These are phyloP conservation scores for Thalassoma bifasciatum DNA, from an alignment of 2,113 vertebrate genomes.

Conservation along the genomic window DNA sequence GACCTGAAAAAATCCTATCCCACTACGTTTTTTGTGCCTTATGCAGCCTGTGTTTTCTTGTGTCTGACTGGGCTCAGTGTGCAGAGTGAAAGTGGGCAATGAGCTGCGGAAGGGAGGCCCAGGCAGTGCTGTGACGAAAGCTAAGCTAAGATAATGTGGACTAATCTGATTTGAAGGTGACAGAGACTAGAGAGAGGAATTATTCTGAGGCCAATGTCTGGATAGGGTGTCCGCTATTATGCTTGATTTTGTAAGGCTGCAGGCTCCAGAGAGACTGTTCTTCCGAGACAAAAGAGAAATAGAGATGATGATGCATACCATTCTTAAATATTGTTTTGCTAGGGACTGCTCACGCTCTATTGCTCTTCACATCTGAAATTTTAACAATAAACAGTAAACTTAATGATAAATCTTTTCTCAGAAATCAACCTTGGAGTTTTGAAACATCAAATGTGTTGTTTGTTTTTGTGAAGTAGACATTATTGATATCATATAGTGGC, in stretches of 20 bases:
- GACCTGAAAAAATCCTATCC: too few species aligned
- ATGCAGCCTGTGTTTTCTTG: not conserved
- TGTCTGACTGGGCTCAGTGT: not conserved
- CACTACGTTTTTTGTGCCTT: not conserved
- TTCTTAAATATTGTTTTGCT: not conserved
- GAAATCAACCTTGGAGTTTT: not conserved
- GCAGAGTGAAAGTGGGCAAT: not conserved
- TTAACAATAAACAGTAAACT: too few species aligned
- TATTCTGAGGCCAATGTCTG: constrained; percentile 49
- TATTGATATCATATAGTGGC: not conserved
- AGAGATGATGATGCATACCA: not conserved
- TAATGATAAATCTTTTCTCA: not conserved
- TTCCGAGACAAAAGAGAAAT: not conserved
- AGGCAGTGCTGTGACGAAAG: constrained; percentile 52
- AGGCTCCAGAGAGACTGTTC: not conserved
- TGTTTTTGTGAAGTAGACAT: too few species aligned
- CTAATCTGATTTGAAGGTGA: constrained; percentile 80
- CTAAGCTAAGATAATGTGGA: constrained; percentile 57
- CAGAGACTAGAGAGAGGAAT: constrained; percentile 68
- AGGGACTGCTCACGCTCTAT: not conserved
- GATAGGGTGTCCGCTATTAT: constrained; percentile 11
- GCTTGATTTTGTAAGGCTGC: constrained; percentile 25
- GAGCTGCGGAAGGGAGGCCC: constrained; percentile 31
- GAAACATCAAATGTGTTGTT: not conserved
- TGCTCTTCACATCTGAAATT: too few species aligned